Evolutionary conservation across 2,797 vertebrate species (phyloP), one percentile per base, ranked within the genome.

Genomic region (Phataginus tetradactyla): DNA sequence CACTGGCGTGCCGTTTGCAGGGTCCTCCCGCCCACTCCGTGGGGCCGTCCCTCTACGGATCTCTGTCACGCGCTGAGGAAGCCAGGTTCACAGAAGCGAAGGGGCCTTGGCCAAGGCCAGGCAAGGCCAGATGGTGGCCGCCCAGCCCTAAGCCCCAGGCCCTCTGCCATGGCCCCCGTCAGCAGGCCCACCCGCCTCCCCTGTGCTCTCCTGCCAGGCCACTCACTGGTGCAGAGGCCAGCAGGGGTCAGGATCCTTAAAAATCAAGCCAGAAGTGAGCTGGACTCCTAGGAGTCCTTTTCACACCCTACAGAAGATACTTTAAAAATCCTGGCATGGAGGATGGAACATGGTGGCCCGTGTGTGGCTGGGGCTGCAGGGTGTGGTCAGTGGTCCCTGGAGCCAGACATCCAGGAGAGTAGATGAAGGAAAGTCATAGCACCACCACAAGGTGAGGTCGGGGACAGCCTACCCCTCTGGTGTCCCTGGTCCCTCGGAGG

Each of bases 1-100:
- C n/a, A 1, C 15, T 0, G 0, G 0, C 1, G 1, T 0, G 32
- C 37, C 8, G 0, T 2, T 20, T 0, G 1, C n/a, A 5, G 7
- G 21, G 7, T 2, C 55, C 66, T 42, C 88, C 49, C 0, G 1
- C 39, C 3, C 0, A n/a, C 51, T 74, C 20, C 3, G 2, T 11
- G 1, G 6, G 21, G 37, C 6, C 0, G 23, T 29, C 4, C 15
- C 10, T 49, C 37, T 51, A 68, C 37, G 57, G 3, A 1, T 14
- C 86, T 51, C 72, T 32, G 9, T 7, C 1, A 0, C 13, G n/a
- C 8, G 11, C 53, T 2, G 23, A 77, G n/a, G 49, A 72, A 34
- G n/a, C 5, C 1, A 20, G 25, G 23, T 42, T 45, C 34, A 49
- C 20, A n/a, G 53, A 64, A 75, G 51, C 13, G 7, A 5, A 42